Conservation (phyloP, 2,888 invertebrate species). For the Diarsia rubi region DNA sequence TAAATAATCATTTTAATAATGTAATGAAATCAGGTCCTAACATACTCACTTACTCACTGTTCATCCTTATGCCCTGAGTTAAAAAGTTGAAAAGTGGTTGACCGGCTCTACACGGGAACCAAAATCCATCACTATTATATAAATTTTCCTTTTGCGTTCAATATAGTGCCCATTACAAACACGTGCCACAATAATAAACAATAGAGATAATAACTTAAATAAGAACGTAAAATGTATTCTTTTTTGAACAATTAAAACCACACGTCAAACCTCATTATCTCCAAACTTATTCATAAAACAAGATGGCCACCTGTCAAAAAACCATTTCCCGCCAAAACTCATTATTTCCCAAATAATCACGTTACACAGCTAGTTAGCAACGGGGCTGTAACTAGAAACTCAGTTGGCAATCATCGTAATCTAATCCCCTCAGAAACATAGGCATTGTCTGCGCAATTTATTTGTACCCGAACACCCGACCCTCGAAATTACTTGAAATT, state of each 20-base stretch:
- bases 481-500: constrained; percentile 60
- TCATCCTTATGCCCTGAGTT: too few species aligned
- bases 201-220: neutral
- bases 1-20: too few species aligned
- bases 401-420: constrained; percentile 63
- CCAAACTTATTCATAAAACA: constrained; percentile 12
- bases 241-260: neutral
- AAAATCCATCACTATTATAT: neutral
- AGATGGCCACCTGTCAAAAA: constrained; percentile 53
- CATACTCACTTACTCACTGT: too few species aligned
- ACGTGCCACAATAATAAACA: neutral
- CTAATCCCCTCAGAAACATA: constrained; percentile 59
- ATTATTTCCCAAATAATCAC: constrained; percentile 43
- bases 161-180: neutral
- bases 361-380: constrained; percentile 47
- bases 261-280: constrained; percentile 4
- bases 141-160: neutral
- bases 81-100: too few species aligned
- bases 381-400: constrained; percentile 51
- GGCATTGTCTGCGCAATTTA: constrained; percentile 61
- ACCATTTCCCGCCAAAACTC: constrained; percentile 41
- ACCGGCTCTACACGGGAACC: neutral
- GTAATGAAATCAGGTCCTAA: too few species aligned
- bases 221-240: neutral
- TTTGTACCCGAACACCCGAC: constrained; percentile 55